Evolutionary conservation across 2,113 vertebrate species (phyloP), one percentile per base, ranked within the genome.

Genomic region (Hydropotes inermis): DNA sequence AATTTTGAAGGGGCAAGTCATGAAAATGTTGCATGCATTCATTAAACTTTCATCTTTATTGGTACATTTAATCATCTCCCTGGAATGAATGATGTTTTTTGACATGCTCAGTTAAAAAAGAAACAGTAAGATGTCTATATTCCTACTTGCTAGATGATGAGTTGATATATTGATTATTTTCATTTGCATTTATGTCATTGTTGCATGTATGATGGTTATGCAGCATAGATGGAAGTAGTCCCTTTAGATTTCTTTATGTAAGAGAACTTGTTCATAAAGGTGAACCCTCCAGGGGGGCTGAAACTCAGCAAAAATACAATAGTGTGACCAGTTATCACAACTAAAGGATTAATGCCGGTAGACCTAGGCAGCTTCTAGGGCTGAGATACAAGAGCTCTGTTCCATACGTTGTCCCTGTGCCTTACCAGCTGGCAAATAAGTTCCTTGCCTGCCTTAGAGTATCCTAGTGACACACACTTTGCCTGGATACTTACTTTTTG

Each of bases 401-500:
- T 55, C 16, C 23, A 67, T 1, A 28, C 45, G 12, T 36, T 23
- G 55, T 7, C 0, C 11, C 10, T 60, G 3, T 30, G 9, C 15
- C 27, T 90, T 84, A 23, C 0, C 11, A 27, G 21, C 6, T 5
- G 11, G 39, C 45, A 74, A 91, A 47, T 1, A 60, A 55, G n/a
- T 10, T 67, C 0, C 3, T 21, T 8, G 11, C n/a, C 15, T 52
- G 43, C 14, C 25, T 78, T 39, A 28, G 2, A 76, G 23, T 33
- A 10, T 0, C 36, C 6, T n/a, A 61, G 21, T 21, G 50, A 89
- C 28, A 79, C 4, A 55, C 6, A 3, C 15, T 74, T 50, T 14
- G 30, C 10, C 13, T 11, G 33, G 25, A 96, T 60, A 98, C 99
- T 98, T 99, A 99, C 99, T 79, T 98, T 97, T 98, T 58, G n/a